phyloP scores from a whole-genome alignment of 2,797 vertebrate genomes.

The Eptatretus atami region DNA sequence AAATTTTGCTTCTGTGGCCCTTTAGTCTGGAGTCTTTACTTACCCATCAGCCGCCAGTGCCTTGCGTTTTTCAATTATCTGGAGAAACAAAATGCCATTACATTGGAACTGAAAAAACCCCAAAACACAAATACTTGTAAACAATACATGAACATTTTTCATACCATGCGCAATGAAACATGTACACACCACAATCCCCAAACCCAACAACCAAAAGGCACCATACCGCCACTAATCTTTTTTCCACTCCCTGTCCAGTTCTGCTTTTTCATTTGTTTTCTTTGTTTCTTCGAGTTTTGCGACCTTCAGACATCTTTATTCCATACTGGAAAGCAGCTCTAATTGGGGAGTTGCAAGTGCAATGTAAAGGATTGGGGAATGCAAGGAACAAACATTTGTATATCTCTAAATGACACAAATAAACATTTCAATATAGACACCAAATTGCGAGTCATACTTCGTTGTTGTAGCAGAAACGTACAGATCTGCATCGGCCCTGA shows the following conservation, averaged over 20 bases:
- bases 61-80: slow-evolving; percentile 98
- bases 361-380: too few relatives aligned
- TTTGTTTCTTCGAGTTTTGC: slow-evolving; percentile 77
- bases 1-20: too few relatives aligned
- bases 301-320: slow-evolving; percentile 92
- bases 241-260: slow-evolving; percentile 89
- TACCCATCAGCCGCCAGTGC: slow-evolving; percentile 88
- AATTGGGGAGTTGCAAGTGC: slow-evolving; percentile 7
- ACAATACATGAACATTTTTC: background rate
- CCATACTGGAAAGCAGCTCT: slow-evolving; percentile 93
- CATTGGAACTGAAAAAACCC: background rate
- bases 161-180: background rate
- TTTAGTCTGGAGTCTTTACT: slow-evolving; percentile 11
- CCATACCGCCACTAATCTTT: slow-evolving; percentile 67
- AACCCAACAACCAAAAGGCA: background rate
- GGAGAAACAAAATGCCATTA: slow-evolving; percentile 11
- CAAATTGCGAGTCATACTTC: too few relatives aligned
- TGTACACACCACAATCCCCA: background rate
- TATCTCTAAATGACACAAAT: too few relatives aligned
- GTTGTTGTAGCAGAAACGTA: too few relatives aligned
- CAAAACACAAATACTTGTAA: background rate
- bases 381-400: too few relatives aligned
- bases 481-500: too few relatives aligned
- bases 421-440: too few relatives aligned
- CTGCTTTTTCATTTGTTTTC: slow-evolving; percentile 92